phyloP scores from a whole-genome alignment of 2,888 invertebrate species.

The Chirona hameri region DNA sequence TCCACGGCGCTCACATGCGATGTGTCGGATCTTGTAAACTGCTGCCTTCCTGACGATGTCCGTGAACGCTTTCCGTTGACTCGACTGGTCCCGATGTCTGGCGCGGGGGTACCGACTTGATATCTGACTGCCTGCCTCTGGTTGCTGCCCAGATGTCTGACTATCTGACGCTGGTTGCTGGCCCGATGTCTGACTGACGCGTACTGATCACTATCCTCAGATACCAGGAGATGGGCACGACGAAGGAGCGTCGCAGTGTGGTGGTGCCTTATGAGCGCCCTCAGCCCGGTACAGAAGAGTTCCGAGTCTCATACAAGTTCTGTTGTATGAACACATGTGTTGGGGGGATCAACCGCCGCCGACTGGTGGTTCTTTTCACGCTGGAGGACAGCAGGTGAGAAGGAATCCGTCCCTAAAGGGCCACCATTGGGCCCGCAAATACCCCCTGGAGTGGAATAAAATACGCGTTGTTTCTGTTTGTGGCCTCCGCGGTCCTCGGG shows the following conservation, averaged over 20 bases:
- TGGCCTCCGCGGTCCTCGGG: too few species aligned
- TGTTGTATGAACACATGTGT: constrained; percentile 12
- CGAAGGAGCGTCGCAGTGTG: not conserved
- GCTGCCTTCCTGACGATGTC: not conserved
- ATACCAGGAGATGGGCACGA: not conserved
- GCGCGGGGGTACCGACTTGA: not conserved
- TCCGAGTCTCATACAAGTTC: not conserved
- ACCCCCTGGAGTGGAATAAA: too few species aligned
- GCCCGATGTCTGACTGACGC: too few species aligned
- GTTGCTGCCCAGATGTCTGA: not conserved
- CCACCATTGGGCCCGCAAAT: too few species aligned
- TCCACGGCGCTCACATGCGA: too few species aligned
- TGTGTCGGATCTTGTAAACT: too few species aligned
- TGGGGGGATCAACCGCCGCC: not conserved
- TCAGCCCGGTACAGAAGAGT: not conserved
- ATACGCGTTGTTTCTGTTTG: too few species aligned
- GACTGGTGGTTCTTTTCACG: not conserved
- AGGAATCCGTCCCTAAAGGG: not conserved
- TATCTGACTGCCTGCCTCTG: not conserved
- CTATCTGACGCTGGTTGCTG: not conserved
- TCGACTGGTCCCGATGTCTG: not conserved
- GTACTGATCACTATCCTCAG: not conserved
- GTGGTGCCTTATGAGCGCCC: not conserved
- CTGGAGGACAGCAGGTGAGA: not conserved
- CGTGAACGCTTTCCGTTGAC: not conserved